These are phyloP conservation scores for Chascanopsetta lugubris DNA, from an alignment of 2,113 vertebrate genomes.

Conservation along the genomic window DNA sequence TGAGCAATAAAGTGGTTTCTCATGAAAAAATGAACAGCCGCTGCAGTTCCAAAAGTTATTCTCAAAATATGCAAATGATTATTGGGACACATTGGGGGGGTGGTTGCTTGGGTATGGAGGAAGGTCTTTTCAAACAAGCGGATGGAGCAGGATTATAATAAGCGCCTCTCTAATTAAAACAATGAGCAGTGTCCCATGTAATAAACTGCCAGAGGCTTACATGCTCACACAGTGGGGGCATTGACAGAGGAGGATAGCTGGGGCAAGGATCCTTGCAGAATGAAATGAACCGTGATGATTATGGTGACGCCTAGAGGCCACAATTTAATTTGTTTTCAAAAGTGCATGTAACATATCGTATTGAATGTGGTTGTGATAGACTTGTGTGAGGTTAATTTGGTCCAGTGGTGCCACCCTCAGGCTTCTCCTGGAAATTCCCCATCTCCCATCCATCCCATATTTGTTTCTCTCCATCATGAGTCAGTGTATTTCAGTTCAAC, in stretches of 20 bases:
- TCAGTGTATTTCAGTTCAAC: background rate
- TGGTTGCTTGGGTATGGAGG: conserved; percentile 2
- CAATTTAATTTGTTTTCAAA: background rate
- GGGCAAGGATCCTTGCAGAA: background rate
- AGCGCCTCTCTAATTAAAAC: conserved; percentile 59
- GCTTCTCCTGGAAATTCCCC: background rate
- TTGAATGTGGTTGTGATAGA: background rate
- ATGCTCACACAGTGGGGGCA: conserved; percentile 4
- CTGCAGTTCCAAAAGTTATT: background rate
- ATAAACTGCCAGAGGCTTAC: conserved; percentile 39
- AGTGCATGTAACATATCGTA: background rate
- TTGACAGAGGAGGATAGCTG: background rate
- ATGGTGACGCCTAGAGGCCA: background rate
- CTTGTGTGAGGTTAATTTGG: background rate
- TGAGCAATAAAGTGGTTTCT: conserved; percentile 53
- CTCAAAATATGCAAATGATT: no score
- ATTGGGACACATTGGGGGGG: background rate
- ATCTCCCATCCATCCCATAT: background rate
- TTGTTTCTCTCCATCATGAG: background rate
- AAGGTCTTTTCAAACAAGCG: conserved; percentile 28
- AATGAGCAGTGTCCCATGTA: conserved; percentile 47
- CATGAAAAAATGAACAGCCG: conserved; percentile 6
- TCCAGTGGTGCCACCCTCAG: background rate
- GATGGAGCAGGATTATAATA: conserved; percentile 46
- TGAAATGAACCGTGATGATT: background rate